Conservation (phyloP, 2,113 vertebrate species). For the Uropsilus gracilis region DNA sequence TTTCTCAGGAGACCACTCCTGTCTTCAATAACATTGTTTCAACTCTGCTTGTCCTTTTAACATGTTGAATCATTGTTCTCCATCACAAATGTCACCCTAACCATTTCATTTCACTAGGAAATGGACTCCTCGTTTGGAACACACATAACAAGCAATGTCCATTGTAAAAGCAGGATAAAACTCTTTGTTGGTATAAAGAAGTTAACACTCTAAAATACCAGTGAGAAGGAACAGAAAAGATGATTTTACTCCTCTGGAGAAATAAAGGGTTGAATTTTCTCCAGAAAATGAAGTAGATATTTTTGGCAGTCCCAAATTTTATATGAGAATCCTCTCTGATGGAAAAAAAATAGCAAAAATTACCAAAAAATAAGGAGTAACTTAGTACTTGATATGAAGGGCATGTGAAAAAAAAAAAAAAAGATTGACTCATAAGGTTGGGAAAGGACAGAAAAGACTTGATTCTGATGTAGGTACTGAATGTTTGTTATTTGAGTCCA, state of each 20-base stretch:
- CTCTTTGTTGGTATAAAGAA: background rate
- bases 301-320: background rate
- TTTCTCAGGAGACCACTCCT: background rate
- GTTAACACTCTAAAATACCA: conserved; percentile 19
- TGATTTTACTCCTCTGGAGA: background rate
- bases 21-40: conserved; percentile 7
- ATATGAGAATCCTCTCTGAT: background rate
- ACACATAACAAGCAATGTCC: background rate
- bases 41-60: conserved; percentile 20
- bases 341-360: background rate
- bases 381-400: background rate
- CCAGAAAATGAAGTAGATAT: background rate
- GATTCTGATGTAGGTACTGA: conserved; percentile 1
- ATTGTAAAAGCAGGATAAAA: background rate
- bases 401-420: background rate
- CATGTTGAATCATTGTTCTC: background rate
- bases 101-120: background rate
- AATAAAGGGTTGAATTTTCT: conserved; percentile 8
- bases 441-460: background rate
- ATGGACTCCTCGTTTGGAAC: background rate
- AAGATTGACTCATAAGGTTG: background rate
- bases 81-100: background rate
- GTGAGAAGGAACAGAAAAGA: background rate
- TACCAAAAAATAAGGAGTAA: background rate
- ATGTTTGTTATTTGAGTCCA: conserved; percentile 76